Conservation (phyloP, 2,113 vertebrate species). For the Lynx canadensis region DNA sequence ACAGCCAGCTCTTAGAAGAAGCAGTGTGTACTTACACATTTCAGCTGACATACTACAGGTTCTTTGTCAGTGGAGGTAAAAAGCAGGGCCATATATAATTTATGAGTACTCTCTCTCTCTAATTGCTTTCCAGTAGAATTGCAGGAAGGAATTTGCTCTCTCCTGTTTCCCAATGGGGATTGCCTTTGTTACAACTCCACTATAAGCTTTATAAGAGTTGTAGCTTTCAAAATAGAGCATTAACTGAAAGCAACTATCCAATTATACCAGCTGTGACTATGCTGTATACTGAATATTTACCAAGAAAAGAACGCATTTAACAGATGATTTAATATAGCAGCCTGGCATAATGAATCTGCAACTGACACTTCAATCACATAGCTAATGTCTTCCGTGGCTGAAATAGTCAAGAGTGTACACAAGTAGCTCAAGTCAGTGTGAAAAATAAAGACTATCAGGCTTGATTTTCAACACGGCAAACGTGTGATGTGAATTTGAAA, state of each 20-base stretch:
- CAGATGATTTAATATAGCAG: slow-evolving; percentile 65
- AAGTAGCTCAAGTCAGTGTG: neutral
- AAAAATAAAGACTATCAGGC: neutral
- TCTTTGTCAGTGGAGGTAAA: slow-evolving; percentile 70
- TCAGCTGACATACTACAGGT: slow-evolving; percentile 12
- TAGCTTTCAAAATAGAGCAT: slow-evolving; percentile 79
- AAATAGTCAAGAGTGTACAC: neutral
- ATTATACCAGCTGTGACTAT: slow-evolving; percentile 78
- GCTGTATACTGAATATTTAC: slow-evolving; percentile 72
- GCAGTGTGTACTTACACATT: neutral
- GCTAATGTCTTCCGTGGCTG: neutral
- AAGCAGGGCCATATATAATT: slow-evolving; percentile 72
- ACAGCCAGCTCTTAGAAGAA: neutral
- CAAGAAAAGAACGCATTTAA: slow-evolving; percentile 69
- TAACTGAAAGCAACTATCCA: slow-evolving; percentile 82
- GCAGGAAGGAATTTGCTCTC: slow-evolving; percentile 62
- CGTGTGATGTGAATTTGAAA: slow-evolving; percentile 17
- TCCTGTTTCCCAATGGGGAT: slow-evolving; percentile 71
- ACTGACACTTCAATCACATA: neutral
- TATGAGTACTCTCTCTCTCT: slow-evolving; percentile 69
- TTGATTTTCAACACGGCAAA: neutral
- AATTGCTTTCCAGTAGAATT: slow-evolving; percentile 72
- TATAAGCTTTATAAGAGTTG: slow-evolving; percentile 65
- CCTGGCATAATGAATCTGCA: slow-evolving; percentile 44
- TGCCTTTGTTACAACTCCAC: slow-evolving; percentile 76